These are phyloP conservation scores for Julus scanicus DNA, from an alignment of 2,888 invertebrate genomes.

Conservation along the genomic window DNA sequence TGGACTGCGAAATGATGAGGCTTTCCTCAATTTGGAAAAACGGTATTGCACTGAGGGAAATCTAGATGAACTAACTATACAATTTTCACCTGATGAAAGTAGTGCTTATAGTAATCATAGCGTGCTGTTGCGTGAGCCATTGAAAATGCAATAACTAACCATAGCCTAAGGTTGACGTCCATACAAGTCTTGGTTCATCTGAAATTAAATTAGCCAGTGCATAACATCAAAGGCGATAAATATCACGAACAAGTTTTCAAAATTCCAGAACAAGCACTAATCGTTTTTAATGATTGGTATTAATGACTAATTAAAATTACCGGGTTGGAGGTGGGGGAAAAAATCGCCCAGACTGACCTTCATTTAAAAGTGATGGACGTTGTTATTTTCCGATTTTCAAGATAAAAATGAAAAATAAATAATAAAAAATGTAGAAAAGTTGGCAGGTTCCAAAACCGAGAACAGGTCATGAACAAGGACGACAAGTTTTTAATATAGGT, in stretches of 20 bases:
- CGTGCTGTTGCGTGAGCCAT: neutral
- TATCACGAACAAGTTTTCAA: neutral
- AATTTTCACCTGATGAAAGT: neutral
- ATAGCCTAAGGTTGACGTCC: neutral
- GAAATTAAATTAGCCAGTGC: neutral
- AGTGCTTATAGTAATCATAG: neutral
- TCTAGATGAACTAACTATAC: neutral
- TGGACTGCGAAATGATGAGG: neutral
- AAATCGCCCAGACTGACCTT: neutral
- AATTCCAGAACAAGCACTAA: neutral
- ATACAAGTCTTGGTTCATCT: neutral
- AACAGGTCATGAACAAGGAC: slow-evolving; percentile 24
- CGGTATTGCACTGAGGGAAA: neutral
- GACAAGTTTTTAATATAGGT: slow-evolving; percentile 24
- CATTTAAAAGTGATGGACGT: neutral
- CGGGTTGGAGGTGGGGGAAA: neutral
- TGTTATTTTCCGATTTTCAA: neutral
- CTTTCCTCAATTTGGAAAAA: neutral
- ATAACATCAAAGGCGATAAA: neutral
- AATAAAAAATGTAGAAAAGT: neutral
- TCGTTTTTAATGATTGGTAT: slow-evolving; percentile 11
- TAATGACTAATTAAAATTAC: slow-evolving; percentile 23
- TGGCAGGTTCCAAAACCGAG: slow-evolving; percentile 3
- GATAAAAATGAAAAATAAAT: neutral
- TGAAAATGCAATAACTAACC: neutral